A percentile compares a stretch with the other conserved stretches of the same genome.
phyloP scores from a whole-genome alignment of 2,888 invertebrate species.

The Volucella inanis region DNA sequence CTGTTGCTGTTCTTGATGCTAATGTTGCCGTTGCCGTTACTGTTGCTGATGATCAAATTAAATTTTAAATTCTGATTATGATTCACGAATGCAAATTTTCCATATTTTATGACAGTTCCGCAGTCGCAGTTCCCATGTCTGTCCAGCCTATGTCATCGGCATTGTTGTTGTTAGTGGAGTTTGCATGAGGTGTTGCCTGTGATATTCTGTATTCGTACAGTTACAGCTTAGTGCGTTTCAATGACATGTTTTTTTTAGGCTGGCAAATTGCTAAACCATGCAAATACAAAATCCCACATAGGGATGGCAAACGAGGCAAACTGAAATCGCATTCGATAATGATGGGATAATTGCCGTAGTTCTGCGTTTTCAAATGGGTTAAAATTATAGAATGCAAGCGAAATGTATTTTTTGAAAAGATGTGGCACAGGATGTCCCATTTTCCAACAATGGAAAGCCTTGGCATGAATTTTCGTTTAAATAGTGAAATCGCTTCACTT shows the following conservation, averaged over 20 bases:
- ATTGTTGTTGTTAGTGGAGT: background rate
- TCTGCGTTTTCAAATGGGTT: background rate
- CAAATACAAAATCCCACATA: conserved; percentile 43
- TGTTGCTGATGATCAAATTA: conserved; percentile 52
- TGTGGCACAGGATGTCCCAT: background rate
- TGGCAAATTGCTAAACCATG: conserved; percentile 48
- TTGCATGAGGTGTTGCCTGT: conserved; percentile 2
- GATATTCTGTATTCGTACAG: background rate
- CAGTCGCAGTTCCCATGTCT: conserved; percentile 11
- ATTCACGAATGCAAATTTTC: conserved; percentile 43
- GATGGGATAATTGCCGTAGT: conserved; percentile 30
- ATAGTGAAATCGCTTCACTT: too few relatives aligned
- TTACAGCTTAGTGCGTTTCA: conserved; percentile 49
- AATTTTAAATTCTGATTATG: conserved; percentile 66
- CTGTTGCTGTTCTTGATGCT: too few relatives aligned
- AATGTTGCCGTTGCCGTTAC: too few relatives aligned
- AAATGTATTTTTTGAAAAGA: background rate
- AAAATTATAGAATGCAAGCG: background rate
- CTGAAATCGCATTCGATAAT: conserved; percentile 48
- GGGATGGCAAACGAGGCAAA: background rate
- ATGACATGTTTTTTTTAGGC: conserved; percentile 54
- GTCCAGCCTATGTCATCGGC: conserved; percentile 11
- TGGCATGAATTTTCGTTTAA: conserved; percentile 17
- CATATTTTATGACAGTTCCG: background rate
- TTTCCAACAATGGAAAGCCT: background rate